phyloP scores from a whole-genome alignment of 2,888 invertebrate species.

The Eumacrocentrus americanus region DNA sequence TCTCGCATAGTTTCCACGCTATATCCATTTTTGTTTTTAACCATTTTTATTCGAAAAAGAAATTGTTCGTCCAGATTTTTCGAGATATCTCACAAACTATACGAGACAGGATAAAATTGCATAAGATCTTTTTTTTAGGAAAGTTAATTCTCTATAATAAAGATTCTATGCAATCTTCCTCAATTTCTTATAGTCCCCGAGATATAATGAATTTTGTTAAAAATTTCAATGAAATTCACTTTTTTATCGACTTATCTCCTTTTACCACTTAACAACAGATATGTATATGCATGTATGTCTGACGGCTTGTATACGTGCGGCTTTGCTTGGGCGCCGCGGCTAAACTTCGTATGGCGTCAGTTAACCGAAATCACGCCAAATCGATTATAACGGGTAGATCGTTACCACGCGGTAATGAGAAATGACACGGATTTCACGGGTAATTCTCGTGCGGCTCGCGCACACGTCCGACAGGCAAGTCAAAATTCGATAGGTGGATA shows the following conservation, averaged over 20 bases:
- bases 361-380: constrained; percentile 55
- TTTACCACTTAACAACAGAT: too few species aligned
- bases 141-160: background rate
- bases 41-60: too few species aligned
- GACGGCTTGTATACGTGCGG: constrained; percentile 7
- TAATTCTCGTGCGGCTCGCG: constrained; percentile 37
- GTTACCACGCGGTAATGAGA: constrained; percentile 49
- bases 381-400: constrained; percentile 55
- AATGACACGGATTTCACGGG: constrained; percentile 52
- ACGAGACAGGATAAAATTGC: too few species aligned
- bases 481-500: constrained; percentile 19
- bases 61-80: too few species aligned
- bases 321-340: constrained; percentile 41
- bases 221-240: background rate
- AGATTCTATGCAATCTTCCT: constrained; percentile 5
- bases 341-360: constrained; percentile 54
- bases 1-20: too few species aligned
- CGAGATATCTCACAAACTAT: too few species aligned
- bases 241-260: background rate
- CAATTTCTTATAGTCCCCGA: constrained; percentile 13
- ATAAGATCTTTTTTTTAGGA: too few species aligned
- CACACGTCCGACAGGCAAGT: constrained; percentile 16
- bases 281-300: background rate
- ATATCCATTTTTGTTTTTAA: too few species aligned
- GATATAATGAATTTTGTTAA: background rate